Conservation (phyloP, 2,797 vertebrate species). For the Oryzias dopingdopingensis region DNA sequence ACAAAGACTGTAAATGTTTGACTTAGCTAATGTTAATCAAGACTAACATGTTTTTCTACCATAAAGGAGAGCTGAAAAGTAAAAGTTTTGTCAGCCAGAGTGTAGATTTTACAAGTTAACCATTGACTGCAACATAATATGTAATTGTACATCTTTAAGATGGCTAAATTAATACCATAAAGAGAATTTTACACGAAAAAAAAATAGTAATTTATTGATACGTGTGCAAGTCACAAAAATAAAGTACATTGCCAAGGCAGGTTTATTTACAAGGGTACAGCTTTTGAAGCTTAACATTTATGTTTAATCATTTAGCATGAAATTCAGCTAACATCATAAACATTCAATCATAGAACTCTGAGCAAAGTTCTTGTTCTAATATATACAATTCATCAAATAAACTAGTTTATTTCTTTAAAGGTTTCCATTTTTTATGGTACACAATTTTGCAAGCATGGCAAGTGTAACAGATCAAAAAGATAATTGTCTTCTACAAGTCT, state of each 20-base stretch:
- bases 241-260: slow-evolving; percentile 82
- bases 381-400: slow-evolving; percentile 76
- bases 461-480: slow-evolving; percentile 71
- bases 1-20: too few relatives aligned
- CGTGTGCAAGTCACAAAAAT: slow-evolving; percentile 80
- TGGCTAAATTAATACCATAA: too few relatives aligned
- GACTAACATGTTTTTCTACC: too few relatives aligned
- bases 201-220: slow-evolving; percentile 60
- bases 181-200: too few relatives aligned
- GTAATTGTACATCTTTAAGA: too few relatives aligned
- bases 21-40: too few relatives aligned
- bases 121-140: too few relatives aligned
- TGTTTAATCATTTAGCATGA: slow-evolving; percentile 79
- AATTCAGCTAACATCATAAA: slow-evolving; percentile 67
- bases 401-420: slow-evolving; percentile 74
- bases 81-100: too few relatives aligned
- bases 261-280: slow-evolving; percentile 86
- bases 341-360: slow-evolving; percentile 69
- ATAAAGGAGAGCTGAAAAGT: too few relatives aligned
- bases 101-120: too few relatives aligned
- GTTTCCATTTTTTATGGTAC: slow-evolving; percentile 77
- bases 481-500: slow-evolving; percentile 57
- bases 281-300: slow-evolving; percentile 77
- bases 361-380: slow-evolving; percentile 69
- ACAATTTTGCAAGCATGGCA: slow-evolving; percentile 84